Evolutionary conservation across 2,797 vertebrate genomes (phyloP).

Genomic region (Ctenosaura bakeri): DNA sequence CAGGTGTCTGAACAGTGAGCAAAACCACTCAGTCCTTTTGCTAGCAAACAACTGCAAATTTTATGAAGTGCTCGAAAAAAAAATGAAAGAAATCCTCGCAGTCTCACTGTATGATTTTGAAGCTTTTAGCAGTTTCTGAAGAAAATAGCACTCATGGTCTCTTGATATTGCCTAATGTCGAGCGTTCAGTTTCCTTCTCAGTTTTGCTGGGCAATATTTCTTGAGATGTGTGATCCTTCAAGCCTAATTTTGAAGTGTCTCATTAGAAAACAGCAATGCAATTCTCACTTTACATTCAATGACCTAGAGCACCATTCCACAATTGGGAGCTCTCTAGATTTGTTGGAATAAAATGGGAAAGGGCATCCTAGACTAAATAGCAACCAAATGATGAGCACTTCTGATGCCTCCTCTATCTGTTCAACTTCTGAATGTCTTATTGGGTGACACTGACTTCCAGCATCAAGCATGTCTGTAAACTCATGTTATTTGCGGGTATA

Average conservation of each 20-base stretch:
- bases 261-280: background rate
- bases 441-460: no score
- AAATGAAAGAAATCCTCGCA: background rate
- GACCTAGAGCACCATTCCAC: background rate
- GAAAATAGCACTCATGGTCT: background rate
- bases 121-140: background rate
- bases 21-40: background rate
- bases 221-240: background rate
- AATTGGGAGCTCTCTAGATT: no score
- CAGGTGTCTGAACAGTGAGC: conserved; percentile 13
- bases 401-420: no score
- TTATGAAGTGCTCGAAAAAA: background rate
- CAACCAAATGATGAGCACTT: background rate
- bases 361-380: background rate
- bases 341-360: background rate
- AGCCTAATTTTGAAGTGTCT: background rate
- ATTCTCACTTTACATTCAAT: background rate
- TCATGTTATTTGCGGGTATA: background rate
- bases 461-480: background rate
- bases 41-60: conserved; percentile 18
- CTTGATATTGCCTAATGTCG: background rate
- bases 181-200: background rate
- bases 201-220: background rate
- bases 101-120: background rate
- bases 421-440: background rate